Base-by-base conservation (phyloP, 2,113 vertebrate species). In the Meles meles region DNA sequence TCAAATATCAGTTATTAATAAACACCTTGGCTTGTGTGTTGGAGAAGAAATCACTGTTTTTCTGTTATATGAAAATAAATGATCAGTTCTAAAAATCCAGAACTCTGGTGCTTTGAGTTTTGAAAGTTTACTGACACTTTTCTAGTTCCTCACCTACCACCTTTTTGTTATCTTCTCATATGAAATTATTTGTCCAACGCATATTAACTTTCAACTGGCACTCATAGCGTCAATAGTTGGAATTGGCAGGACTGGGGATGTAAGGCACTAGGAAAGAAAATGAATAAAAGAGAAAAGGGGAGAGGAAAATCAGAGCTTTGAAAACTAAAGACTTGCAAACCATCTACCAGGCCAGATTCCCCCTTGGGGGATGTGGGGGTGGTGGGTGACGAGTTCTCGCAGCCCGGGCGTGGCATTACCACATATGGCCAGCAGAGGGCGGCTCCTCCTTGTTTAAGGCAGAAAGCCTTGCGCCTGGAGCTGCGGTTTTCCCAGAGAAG, bases 381-480 rank as follows among this genome's bases (percentile, higher is more conserved):
- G 59, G 59, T n/a, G 37, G 21, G 23, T 27, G 15, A 39, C 10
- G 2, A 12, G 5, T 47, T 71, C 87, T 2, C 69, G 0, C 2
- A 7, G 29, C 25, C 79, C 0, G 37, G 6, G 63, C 21, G 18
- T 61, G 63, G 80, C 14, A 1, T 94, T 98, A 76, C 79, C 57
- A 34, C 10, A 29, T 42, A 17, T 63, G 90, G 92, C 97, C 99
- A 92, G 98, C 87, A 99, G 99, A 98, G 98, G 98, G 98, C 98
- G 97, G 97, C 97, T 95, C 96, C 97, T 6, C 96, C 98, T 96
- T 72, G 97, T 67, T 49, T 27, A 98, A 97, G 14, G 63, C 95
- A 6, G 79, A 52, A 13, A 79, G 80, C 17, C 20, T 20, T 3
- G 4, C 29, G 0, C n/a, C 44, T 1, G 5, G n/a, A 25, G 55